A percentile compares a stretch with the other conserved stretches of the same genome.
phyloP scores from a whole-genome alignment of 2,113 vertebrate genomes.

The Odocoileus hemionus region DNA sequence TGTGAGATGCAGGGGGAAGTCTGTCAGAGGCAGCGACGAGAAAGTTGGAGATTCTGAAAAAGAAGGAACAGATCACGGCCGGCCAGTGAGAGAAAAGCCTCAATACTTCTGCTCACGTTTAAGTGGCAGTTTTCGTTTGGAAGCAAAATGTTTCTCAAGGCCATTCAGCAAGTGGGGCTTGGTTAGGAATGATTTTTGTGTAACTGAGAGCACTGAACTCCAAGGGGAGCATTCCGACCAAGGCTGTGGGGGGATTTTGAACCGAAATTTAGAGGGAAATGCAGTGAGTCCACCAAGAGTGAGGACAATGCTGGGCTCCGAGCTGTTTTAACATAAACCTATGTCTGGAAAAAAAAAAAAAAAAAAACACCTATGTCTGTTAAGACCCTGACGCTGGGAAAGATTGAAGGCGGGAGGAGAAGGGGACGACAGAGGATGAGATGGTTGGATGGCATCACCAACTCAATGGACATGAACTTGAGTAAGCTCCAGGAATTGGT shows the following conservation, averaged over 20 bases:
- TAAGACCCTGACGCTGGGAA: neutral
- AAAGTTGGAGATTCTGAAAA: neutral
- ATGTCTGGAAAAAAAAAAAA: neutral
- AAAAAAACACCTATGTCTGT: neutral
- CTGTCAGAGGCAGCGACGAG: neutral
- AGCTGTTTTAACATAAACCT: neutral
- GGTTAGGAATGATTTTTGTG: neutral
- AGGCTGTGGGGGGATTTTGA: neutral
- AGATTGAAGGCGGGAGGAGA: neutral
- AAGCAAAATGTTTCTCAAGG: neutral
- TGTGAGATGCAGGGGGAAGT: neutral
- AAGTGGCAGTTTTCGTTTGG: neutral
- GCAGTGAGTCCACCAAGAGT: neutral
- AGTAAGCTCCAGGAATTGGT: accelerated
- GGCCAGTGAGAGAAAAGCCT: neutral
- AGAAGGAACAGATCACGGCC: neutral
- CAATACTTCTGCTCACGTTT: neutral
- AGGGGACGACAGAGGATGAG: neutral
- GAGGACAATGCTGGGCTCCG: neutral
- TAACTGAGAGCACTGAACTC: neutral
- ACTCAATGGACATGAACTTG: neutral
- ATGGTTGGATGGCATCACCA: neutral
- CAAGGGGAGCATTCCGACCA: neutral
- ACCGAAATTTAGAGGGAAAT: neutral
- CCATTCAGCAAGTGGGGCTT: accelerated